Base-by-base conservation (phyloP, 30 jellyfish, hydroid and myxozoan genomes). In the Aurelia coerulea region DNA sequence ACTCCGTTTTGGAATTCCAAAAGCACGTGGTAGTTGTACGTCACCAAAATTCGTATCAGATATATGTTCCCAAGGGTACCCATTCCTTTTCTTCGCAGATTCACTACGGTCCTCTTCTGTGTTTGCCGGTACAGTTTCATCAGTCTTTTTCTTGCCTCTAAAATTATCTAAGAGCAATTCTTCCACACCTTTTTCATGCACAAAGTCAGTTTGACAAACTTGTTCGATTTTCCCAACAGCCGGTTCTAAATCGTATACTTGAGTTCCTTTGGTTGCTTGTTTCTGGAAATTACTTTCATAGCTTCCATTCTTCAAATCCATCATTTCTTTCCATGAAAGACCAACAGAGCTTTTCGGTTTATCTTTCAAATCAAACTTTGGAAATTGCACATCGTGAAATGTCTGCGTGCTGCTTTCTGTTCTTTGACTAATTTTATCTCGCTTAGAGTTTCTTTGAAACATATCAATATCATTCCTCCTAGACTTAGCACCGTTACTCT, bases 61-160 rank as follows among this genome's bases (percentile, higher is more conserved):
- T 31, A 84, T 65, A 34, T 84, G 75, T 39, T 84, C 86, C 93
- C 93, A 84, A 12, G 93, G 93, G 35, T 84, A 84, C 2, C 58
- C 65, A 18, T 53, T 31, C 46, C 37, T 18, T 33, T 46, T 62
- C 88, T 15, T 8, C 81, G 10, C 11, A 7, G 39, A n/a, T 14
- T 6, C 5, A 5, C 15, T 23, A 0, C 31, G 13, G 19, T 8
- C 23, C 19, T 10, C 52, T 69, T 18, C 70, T 1, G 4, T 13
- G 16, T 12, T 11, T 34, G 5, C 5, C 41, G 14, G 53, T 7
- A 4, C 49, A 53, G 9, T 5, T 8, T 12, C 65, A 9, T 23
- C 56, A 9, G n/a, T n/a, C 17, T 31, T 49, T n/a, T 33, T 62
- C 42, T 29, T 41, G 80, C 39, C 33, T 34, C 15, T 46, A 11